Conservation (phyloP, 2,797 vertebrate species). For the Phoxinus dragarum region DNA sequence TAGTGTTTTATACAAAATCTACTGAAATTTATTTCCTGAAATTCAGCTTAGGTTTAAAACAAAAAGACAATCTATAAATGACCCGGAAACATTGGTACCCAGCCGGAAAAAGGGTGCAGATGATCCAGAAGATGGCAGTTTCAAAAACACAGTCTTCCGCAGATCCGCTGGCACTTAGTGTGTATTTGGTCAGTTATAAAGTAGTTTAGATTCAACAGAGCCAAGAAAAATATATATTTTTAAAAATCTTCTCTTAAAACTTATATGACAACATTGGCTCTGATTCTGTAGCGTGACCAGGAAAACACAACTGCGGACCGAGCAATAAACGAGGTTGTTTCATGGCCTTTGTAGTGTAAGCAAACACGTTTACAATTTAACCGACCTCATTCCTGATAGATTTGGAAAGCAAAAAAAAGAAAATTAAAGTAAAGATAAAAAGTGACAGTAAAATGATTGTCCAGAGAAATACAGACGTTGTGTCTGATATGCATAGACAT, state of each 20-base stretch:
- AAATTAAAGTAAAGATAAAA: slow-evolving; percentile 1
- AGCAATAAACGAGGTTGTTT: neutral
- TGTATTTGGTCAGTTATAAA: slow-evolving; percentile 49
- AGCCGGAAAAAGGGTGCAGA: slow-evolving; percentile 11
- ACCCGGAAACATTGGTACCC: slow-evolving; percentile 22
- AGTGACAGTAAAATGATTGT: slow-evolving; percentile 45
- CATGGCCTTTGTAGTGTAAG: slow-evolving; percentile 23
- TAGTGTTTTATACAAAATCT: slow-evolving; percentile 33
- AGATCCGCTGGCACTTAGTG: slow-evolving; percentile 48
- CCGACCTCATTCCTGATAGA: neutral
- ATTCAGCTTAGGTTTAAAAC: slow-evolving; percentile 16
- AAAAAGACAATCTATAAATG: neutral
- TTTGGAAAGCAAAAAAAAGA: slow-evolving; percentile 4
- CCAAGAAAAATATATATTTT: neutral
- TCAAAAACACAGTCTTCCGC: neutral
- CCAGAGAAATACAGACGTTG: slow-evolving; percentile 21
- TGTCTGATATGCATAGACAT: slow-evolving; percentile 38
- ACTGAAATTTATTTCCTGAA: slow-evolving; percentile 9
- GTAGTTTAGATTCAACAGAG: slow-evolving; percentile 14
- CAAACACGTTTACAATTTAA: neutral
- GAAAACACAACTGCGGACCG: neutral
- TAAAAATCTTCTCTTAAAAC: neutral
- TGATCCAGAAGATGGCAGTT: slow-evolving; percentile 25
- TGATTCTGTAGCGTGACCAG: neutral
- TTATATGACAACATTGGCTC: neutral